phyloP scores from a whole-genome alignment of 2,888 invertebrate species.

The Neuroscelio doddi region DNA sequence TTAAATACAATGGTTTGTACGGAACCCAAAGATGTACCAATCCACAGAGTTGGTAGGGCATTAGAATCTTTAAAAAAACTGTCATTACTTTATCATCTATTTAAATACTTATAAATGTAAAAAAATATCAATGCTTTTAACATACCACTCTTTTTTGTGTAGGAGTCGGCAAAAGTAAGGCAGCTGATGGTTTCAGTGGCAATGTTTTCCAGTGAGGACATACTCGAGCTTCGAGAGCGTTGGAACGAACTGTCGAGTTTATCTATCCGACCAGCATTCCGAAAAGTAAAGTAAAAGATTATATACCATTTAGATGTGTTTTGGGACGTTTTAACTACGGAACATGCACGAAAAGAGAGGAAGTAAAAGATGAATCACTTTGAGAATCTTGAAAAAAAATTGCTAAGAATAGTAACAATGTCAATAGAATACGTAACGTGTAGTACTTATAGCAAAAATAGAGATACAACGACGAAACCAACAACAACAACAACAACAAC shows the following conservation, averaged over 20 bases:
- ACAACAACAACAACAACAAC: constrained; percentile 54
- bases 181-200: constrained; percentile 96
- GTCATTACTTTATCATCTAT: not conserved
- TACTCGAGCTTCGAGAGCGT: constrained; percentile 96
- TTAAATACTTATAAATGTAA: not conserved
- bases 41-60: constrained; percentile 94
- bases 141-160: constrained; percentile 92
- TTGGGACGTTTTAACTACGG: constrained; percentile 61
- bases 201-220: constrained; percentile 98
- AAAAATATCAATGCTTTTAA: constrained; percentile 1
- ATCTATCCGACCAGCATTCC: constrained; percentile 86
- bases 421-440: constrained; percentile 49
- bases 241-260: constrained; percentile 97
- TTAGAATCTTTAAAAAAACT: constrained; percentile 80
- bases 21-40: constrained; percentile 97
- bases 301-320: constrained; percentile 28
- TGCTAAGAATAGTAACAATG: constrained; percentile 51
- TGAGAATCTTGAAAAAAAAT: constrained; percentile 48
- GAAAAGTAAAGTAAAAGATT: constrained; percentile 58
- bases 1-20: constrained; percentile 93
- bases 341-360: constrained; percentile 54
- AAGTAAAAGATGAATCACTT: constrained; percentile 50
- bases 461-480: constrained; percentile 52
- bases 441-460: constrained; percentile 46
- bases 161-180: constrained; percentile 96